Percentiles rank a stretch among this genome's conserved stretches.
Conservation (phyloP, 2,113 vertebrate species). For the Hiodon alosoides region DNA sequence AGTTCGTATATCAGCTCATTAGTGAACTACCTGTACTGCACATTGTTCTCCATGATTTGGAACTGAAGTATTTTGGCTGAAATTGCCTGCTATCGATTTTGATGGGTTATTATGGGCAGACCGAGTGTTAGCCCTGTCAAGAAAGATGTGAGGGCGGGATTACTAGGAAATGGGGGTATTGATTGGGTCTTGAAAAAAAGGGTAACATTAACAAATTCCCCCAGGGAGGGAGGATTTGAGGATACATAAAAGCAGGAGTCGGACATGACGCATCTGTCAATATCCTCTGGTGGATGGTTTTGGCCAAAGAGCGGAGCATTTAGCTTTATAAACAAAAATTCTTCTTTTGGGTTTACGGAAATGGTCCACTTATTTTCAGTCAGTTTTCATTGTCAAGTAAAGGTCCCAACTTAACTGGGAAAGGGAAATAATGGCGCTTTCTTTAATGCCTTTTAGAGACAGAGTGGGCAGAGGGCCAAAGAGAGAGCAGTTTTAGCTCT, state of each 20-base stretch:
- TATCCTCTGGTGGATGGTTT: not conserved
- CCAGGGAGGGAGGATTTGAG: conserved; percentile 8
- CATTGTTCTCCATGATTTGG: not conserved
- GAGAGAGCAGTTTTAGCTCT: too few relatives aligned
- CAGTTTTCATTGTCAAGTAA: too few relatives aligned
- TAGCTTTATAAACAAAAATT: not conserved
- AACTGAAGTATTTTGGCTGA: not conserved
- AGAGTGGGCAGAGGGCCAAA: too few relatives aligned
- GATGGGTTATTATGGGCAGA: conserved; percentile 5
- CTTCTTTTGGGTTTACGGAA: too few relatives aligned
- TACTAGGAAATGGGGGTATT: conserved; percentile 8
- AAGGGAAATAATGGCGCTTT: too few relatives aligned
- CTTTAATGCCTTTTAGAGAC: too few relatives aligned
- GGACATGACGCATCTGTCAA: not conserved
- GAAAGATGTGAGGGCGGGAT: conserved; percentile 12
- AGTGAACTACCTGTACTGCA: not conserved
- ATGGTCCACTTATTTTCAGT: too few relatives aligned
- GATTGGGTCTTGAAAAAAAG: not conserved
- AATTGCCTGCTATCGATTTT: conserved; percentile 8
- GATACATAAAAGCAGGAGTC: not conserved
- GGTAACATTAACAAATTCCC: conserved; percentile 3
- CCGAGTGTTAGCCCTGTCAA: conserved; percentile 10
- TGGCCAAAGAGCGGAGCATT: not conserved
- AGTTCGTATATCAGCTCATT: conserved; percentile 8
- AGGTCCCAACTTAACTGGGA: too few relatives aligned